Base-by-base conservation (phyloP, 2,888 invertebrate species). In the Chromoteleia sp. region DNA sequence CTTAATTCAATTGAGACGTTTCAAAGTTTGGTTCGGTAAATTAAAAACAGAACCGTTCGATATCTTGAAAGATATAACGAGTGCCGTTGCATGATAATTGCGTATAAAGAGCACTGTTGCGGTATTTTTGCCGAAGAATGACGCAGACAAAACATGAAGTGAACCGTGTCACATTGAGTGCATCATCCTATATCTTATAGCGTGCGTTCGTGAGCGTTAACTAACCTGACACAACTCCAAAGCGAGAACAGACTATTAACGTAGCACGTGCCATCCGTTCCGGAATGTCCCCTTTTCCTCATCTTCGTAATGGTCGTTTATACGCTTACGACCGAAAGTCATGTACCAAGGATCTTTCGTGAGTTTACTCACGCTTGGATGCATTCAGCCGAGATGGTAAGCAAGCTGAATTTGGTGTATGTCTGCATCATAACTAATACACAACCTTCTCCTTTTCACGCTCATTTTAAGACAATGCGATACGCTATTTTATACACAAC, bases 151-250 rank as follows among this genome's bases (percentile, higher is more conserved):
- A 75, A 65, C 58, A 45, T 36, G 56, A 65, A 48, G 41, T 54
- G 65, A 50, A 50, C 41, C 76, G 79, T 73, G 43, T 59, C 71
- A 52, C 71, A 48, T 61, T 56, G 52, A 36, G 59, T 78, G 39
- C 58, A 68, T 70, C 61, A 52, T 39, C 15, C 41, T 67, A 30
- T 75, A 67, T 65, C 75, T 50, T 58, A 25, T 65, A 50, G 54
- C 75, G 71, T 52, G 81, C 68, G 76, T 81, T 59, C 70, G 45
- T 39, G 76, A 83, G 83, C 77, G 85, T 83, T 84, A 86, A 86
- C 87, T 87, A 86, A 87, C 85, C 86, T 85, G 77, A 77, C 79
- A 56, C 85, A 87, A 87, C 85, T 84, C 81, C 77, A 84, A 86
- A 81, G 81, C 82, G 85, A 83, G 84, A 86, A 84, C 84, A 76